A percentile compares a stretch with the other conserved stretches of the same genome.
Conservation (phyloP, 2,113 vertebrate species). For the Percopsis transmontana region DNA sequence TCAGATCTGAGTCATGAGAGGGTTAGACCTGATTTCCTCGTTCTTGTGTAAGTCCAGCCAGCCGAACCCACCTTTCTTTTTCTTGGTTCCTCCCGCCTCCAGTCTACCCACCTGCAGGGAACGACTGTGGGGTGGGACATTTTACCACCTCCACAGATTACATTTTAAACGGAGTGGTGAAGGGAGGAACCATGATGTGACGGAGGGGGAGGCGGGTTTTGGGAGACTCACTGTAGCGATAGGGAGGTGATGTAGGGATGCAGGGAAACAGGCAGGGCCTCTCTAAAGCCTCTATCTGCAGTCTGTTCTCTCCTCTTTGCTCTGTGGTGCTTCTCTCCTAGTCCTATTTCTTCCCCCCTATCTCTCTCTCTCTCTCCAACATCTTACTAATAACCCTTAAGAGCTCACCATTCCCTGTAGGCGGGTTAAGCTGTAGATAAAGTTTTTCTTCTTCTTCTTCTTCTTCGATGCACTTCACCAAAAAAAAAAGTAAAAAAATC, state of each 20-base stretch:
- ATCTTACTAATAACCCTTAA: conserved; percentile 52
- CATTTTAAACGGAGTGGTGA: not conserved
- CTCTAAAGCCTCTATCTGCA: conserved; percentile 15
- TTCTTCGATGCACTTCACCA: conserved; percentile 57
- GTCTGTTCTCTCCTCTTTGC: conserved; percentile 22
- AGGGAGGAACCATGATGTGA: conserved; percentile 25
- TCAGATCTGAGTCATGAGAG: conserved; percentile 35
- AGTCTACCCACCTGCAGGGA: conserved; percentile 13
- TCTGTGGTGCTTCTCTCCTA: conserved; percentile 10
- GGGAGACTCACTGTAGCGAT: conserved; percentile 29
- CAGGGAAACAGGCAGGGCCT: conserved; percentile 7
- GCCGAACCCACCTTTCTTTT: conserved; percentile 47
- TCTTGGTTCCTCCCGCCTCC: conserved; percentile 41
- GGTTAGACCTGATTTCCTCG: conserved; percentile 20
- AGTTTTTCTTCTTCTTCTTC: not conserved
- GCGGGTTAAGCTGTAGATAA: conserved; percentile 42
- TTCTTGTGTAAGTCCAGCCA: conserved; percentile 57
- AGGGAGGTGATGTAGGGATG: conserved; percentile 35
- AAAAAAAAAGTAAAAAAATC: conserved; percentile 56
- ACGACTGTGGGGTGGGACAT: not conserved
- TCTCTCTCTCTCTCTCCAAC: conserved; percentile 23
- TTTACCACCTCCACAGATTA: not conserved
- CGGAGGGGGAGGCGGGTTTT: conserved; percentile 39
- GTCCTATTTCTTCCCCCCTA: conserved; percentile 11
- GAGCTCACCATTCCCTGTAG: conserved; percentile 54